Evolutionary conservation across 2,113 vertebrate genomes (phyloP).

Genomic region (Cyprinodon brontotheroides): DNA sequence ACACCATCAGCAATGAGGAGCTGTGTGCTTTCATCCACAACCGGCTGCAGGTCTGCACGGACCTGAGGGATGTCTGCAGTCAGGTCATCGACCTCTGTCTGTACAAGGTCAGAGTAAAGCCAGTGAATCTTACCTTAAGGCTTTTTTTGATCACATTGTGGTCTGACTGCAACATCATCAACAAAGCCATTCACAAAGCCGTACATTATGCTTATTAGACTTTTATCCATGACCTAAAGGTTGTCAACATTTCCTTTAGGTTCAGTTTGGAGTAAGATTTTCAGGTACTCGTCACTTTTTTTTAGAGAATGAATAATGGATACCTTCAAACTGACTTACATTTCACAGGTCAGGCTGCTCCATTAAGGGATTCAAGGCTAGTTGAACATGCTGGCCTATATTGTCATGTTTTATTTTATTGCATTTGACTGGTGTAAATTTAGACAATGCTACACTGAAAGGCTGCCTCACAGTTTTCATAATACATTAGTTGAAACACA

Average conservation of each 20-base stretch:
- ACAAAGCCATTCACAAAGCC: slow-evolving; percentile 30
- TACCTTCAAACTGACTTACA: too few species aligned
- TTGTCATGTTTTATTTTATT: too few species aligned
- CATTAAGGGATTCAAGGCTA: too few species aligned
- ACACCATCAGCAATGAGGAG: slow-evolving; percentile 80
- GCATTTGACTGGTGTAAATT: too few species aligned
- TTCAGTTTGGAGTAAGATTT: neutral
- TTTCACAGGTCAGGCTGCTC: too few species aligned
- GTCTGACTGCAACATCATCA: neutral
- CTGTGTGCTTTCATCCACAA: slow-evolving; percentile 81
- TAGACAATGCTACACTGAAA: too few species aligned
- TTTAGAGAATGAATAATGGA: too few species aligned
- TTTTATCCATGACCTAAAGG: slow-evolving; percentile 21
- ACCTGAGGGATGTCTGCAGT: slow-evolving; percentile 82
- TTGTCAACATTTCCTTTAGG: neutral
- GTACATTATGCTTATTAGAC: slow-evolving; percentile 30
- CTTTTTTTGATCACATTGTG: neutral
- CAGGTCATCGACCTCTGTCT: slow-evolving; percentile 85
- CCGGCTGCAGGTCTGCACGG: slow-evolving; percentile 78
- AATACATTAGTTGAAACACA: too few species aligned
- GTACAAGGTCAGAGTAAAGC: slow-evolving; percentile 79
- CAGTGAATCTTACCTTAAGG: neutral
- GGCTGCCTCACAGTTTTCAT: too few species aligned
- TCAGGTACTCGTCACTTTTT: too few species aligned
- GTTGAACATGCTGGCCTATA: too few species aligned